Conservation (phyloP, 2,113 vertebrate genomes). For the Trochalopteron elliotii region DNA sequence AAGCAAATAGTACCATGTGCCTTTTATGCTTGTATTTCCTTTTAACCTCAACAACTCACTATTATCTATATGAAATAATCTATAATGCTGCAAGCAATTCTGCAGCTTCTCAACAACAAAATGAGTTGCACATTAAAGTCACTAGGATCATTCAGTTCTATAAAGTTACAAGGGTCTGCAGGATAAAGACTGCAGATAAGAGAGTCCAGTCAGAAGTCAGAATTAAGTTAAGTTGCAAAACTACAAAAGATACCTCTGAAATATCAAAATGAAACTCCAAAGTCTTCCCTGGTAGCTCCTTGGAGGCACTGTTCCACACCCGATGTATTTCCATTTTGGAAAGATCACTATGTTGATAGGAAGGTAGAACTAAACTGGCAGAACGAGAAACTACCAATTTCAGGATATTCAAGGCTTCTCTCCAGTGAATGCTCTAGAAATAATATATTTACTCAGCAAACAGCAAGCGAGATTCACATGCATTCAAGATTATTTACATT, state of each 20-base stretch:
- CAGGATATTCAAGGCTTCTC: conserved; percentile 94
- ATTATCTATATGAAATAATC: not conserved
- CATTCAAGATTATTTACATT: not conserved
- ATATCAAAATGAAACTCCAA: conserved; percentile 98
- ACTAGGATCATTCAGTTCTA: not conserved
- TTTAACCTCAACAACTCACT: not conserved
- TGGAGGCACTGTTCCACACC: conserved; percentile 92
- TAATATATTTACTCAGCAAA: not conserved
- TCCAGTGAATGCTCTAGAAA: conserved; percentile 92
- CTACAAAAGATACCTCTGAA: conserved; percentile 84
- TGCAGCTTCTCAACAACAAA: not conserved
- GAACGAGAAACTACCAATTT: conserved; percentile 97
- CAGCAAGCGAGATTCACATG: not conserved
- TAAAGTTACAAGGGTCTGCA: not conserved
- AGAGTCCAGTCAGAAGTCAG: not conserved
- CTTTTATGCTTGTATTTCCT: not conserved
- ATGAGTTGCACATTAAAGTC: not conserved
- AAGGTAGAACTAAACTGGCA: conserved; percentile 91
- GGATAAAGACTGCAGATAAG: not conserved
- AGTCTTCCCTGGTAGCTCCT: conserved; percentile 96
- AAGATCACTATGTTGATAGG: conserved; percentile 87
- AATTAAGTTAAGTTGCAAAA: not conserved
- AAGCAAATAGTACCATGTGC: not conserved
- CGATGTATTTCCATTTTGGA: conserved; percentile 93
- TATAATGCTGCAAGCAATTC: not conserved